Conservation (phyloP, 2,888 invertebrate species). For the Atrina japonica region DNA sequence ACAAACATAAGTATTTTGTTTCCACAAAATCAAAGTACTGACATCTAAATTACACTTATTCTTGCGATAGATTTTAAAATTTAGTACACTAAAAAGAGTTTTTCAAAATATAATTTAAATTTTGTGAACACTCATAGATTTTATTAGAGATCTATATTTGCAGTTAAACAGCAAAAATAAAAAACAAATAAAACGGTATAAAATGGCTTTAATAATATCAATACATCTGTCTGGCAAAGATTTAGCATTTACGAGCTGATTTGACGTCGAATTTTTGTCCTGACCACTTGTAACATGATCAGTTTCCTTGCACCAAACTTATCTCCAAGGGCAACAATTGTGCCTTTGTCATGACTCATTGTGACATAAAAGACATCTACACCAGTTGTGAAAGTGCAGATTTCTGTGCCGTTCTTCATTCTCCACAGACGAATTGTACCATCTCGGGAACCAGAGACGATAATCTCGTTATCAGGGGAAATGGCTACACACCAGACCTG, state of each 20-base stretch:
- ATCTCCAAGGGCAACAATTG: slow-evolving; percentile 80
- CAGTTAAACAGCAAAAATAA: too few species aligned
- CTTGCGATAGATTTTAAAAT: too few species aligned
- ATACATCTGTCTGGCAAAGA: too few species aligned
- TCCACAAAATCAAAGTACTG: too few species aligned
- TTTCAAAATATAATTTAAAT: too few species aligned
- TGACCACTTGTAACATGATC: slow-evolving; percentile 80
- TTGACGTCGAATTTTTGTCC: slow-evolving; percentile 71
- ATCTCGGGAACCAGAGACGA: slow-evolving; percentile 79
- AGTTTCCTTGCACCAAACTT: slow-evolving; percentile 79
- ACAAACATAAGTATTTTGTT: too few species aligned
- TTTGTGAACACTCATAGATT: too few species aligned
- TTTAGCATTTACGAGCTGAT: slow-evolving; percentile 60
- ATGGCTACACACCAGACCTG: slow-evolving; percentile 80
- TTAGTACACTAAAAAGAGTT: too few species aligned
- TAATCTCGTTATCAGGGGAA: slow-evolving; percentile 78
- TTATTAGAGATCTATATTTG: too few species aligned
- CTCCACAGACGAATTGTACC: slow-evolving; percentile 80
- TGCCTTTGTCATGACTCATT: slow-evolving; percentile 79
- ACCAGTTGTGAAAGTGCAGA: slow-evolving; percentile 78
- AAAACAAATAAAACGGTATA: too few species aligned
- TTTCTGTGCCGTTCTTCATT: slow-evolving; percentile 74
- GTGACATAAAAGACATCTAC: slow-evolving; percentile 80
- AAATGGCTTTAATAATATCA: too few species aligned
- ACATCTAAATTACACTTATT: too few species aligned